Conservation (phyloP, 2,113 vertebrate species). For the Mormyrus lacerda region DNA sequence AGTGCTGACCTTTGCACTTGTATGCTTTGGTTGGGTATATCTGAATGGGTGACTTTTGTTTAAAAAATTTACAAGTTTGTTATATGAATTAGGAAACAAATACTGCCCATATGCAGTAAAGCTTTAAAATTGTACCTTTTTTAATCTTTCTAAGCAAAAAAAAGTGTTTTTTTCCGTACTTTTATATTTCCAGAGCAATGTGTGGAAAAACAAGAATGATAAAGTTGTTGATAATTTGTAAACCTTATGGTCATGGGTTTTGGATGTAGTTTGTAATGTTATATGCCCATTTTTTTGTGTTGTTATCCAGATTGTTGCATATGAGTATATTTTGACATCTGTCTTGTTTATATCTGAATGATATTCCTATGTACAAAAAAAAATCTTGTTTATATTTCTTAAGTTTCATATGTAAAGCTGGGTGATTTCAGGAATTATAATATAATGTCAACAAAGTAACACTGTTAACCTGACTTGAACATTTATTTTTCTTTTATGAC, state of each 20-base stretch:
- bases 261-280: conserved; percentile 68
- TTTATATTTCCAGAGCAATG: conserved; percentile 67
- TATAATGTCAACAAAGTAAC: background rate
- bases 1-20: conserved; percentile 26
- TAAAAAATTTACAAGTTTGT: conserved; percentile 25
- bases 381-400: conserved; percentile 93
- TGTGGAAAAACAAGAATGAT: conserved; percentile 51
- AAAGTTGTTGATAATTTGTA: background rate
- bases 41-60: conserved; percentile 60
- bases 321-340: conserved; percentile 57
- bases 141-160: conserved; percentile 68
- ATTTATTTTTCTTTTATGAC: background rate
- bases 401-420: conserved; percentile 78
- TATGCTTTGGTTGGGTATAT: conserved; percentile 64
- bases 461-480: background rate
- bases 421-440: conserved; percentile 44
- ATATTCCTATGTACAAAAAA: conserved; percentile 54
- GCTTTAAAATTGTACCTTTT: conserved; percentile 59
- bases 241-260: conserved; percentile 44
- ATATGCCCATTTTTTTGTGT: conserved; percentile 14
- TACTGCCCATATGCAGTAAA: conserved; percentile 69
- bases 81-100: conserved; percentile 10
- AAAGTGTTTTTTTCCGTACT: conserved; percentile 44
- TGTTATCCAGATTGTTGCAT: conserved; percentile 51
- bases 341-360: conserved; percentile 51